Evolutionary conservation across 2,888 invertebrate genomes (phyloP).

Genomic region (Nymphalis c-album): DNA sequence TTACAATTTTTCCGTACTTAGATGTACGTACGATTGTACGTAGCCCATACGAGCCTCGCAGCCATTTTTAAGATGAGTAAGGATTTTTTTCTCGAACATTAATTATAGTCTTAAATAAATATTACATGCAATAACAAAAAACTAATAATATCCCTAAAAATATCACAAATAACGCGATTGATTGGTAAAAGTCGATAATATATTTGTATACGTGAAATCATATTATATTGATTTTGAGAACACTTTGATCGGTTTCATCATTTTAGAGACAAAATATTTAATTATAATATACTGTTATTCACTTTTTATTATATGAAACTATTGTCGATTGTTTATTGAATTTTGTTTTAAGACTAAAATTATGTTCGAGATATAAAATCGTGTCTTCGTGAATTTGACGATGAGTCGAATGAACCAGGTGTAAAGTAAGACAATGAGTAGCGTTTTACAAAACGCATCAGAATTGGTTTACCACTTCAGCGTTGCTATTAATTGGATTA

Average conservation of each 20-base stretch:
- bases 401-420: slow-evolving; percentile 40
- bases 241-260: background rate
- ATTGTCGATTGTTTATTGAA: background rate
- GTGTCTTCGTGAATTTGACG: slow-evolving; percentile 40
- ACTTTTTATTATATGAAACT: background rate
- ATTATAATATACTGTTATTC: background rate
- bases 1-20: slow-evolving; percentile 81
- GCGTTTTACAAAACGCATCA: slow-evolving; percentile 36
- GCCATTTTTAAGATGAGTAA: slow-evolving; percentile 64
- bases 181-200: background rate
- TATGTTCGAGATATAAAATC: slow-evolving; percentile 41
- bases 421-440: slow-evolving; percentile 37
- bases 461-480: slow-evolving; percentile 42
- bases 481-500: slow-evolving; percentile 1
- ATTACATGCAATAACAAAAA: background rate
- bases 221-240: background rate
- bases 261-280: background rate
- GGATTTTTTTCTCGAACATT: slow-evolving; percentile 51
- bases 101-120: slow-evolving; percentile 29
- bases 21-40: slow-evolving; percentile 75
- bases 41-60: slow-evolving; percentile 70
- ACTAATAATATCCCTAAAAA: background rate
- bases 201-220: too few species aligned
- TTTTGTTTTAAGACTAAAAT: slow-evolving; percentile 26
- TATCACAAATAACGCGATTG: background rate